Base-by-base conservation (phyloP, 2,797 vertebrate genomes). In the Malurus splendens region DNA sequence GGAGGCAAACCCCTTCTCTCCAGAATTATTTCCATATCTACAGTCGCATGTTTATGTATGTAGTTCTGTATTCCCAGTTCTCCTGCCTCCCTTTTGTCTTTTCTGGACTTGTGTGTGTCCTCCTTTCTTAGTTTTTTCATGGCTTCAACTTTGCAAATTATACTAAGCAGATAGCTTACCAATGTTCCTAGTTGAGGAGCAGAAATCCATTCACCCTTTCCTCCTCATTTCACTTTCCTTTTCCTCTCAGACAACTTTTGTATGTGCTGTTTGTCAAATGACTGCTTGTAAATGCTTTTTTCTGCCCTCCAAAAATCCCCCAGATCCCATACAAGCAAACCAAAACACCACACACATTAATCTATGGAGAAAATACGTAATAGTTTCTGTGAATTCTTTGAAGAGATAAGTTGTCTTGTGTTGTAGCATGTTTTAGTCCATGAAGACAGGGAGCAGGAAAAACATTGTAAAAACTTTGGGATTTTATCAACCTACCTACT, bases 401-500 rank as follows among this genome's bases (percentile, higher is more conserved):
- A 74, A 72, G 76, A 82, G 10, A 38, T 68, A 39, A 72, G 30
- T 74, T 74, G 61, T 60, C 85, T 91, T 2, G 0, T 74, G 61
- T 81, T 24, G 13, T 72, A 60, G 52, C 4, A 12, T 59, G 39
- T 87, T 94, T 93, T 74, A 93, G 38, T 82, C 89, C 50, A 89
- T 87, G 92, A 87, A 71, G 41, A 82, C 44, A 27, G 50, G 9
- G 52, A 81, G 17, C 42, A 44, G 20, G 44, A 61, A 88, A 85
- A 70, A 23, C 32, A 66, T 90, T 92, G n/a, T 92, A 60, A 85
- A 90, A 64, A 80, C 24, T 73, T 66, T 45, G 24, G 36, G 11
- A 33, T 87, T 91, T 86, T 91, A 56, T 75, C 89, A 78, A 93
- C 71, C 54, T 85, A 10, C 66, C 55, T 84, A 22, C 41, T 86